Evolutionary conservation across 1,140 invertebrate species (phyloP).

Genomic region (Drosophila tristis): DNA sequence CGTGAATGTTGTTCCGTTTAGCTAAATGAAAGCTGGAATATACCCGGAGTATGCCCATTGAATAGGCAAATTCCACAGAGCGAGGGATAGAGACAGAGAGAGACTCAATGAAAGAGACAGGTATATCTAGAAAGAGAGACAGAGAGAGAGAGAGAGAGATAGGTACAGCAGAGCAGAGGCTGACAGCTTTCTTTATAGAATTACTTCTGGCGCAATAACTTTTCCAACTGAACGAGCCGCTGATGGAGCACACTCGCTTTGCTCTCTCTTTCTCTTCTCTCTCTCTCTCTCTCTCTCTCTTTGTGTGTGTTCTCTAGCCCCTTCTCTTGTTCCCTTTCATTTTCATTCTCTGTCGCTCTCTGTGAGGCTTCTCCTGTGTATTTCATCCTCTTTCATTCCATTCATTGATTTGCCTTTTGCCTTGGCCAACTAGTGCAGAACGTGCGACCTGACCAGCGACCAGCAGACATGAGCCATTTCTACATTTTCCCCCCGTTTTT

Average conservation of each 20-base stretch:
- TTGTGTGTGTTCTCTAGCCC: constrained; percentile 14
- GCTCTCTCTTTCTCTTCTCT: constrained; percentile 20
- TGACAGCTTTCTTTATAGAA: constrained; percentile 77
- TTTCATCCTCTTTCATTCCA: constrained; percentile 40
- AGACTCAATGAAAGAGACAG: not conserved
- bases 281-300: not conserved
- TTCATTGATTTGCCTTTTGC: constrained; percentile 75
- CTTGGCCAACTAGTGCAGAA: constrained; percentile 54
- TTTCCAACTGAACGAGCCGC: constrained; percentile 74
- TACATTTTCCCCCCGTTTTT: not conserved
- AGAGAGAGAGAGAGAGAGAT: constrained; percentile 5
- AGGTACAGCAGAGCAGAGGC: constrained; percentile 11
- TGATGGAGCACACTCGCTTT: constrained; percentile 68
- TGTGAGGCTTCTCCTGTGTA: constrained; percentile 23
- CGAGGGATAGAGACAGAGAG: constrained; percentile 1
- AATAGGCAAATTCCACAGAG: constrained; percentile 57
- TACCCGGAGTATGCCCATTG: constrained; percentile 4
- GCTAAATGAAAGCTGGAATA: constrained; percentile 45
- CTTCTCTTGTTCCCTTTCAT: not conserved
- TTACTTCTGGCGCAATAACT: constrained; percentile 81
- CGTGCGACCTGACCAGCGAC: constrained; percentile 21
- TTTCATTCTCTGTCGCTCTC: constrained; percentile 6
- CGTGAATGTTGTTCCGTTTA: constrained; percentile 51
- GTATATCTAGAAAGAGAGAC: constrained; percentile 1
- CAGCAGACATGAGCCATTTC: constrained; percentile 33